Conservation (phyloP, 1,140 invertebrate genomes). For the Homalodisca vitripennis region DNA sequence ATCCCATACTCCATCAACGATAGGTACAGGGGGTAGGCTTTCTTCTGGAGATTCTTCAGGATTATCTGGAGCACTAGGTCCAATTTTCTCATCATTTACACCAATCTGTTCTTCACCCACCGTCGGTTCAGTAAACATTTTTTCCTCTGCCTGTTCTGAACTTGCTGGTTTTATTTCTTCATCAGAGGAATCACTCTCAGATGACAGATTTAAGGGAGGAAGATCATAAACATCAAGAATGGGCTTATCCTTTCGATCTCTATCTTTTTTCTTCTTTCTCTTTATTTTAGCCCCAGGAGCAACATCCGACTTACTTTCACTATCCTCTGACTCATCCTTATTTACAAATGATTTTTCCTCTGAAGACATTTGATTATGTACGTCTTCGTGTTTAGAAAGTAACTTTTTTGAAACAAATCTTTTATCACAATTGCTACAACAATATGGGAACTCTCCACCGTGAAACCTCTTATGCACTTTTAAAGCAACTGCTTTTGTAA, state of each 20-base stretch:
- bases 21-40: constrained; percentile 46
- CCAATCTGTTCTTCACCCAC: constrained; percentile 17
- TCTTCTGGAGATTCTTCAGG: constrained; percentile 15
- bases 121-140: constrained; percentile 2
- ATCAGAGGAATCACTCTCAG: constrained; percentile 75
- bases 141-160: constrained; percentile 17
- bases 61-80: constrained; percentile 17
- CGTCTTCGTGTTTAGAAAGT: constrained; percentile 63
- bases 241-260: constrained; percentile 41
- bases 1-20: constrained; percentile 75
- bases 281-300: constrained; percentile 42
- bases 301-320: constrained; percentile 28
- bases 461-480: constrained; percentile 82
- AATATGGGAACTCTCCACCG: constrained; percentile 64
- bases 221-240: constrained; percentile 61
- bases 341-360: constrained; percentile 26
- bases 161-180: constrained; percentile 50
- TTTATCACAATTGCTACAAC: constrained; percentile 69
- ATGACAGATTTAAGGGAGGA: too few relatives aligned
- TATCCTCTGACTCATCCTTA: constrained; percentile 13
- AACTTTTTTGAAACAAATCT: constrained; percentile 81
- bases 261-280: constrained; percentile 41
- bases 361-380: constrained; percentile 46
- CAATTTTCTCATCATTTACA: constrained; percentile 23
- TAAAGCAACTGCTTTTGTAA: constrained; percentile 71